A percentile compares a stretch with the other conserved stretches of the same genome.
phyloP scores from a whole-genome alignment of 1,140 invertebrate species.

The Pseudomyrmex flavicornis region DNA sequence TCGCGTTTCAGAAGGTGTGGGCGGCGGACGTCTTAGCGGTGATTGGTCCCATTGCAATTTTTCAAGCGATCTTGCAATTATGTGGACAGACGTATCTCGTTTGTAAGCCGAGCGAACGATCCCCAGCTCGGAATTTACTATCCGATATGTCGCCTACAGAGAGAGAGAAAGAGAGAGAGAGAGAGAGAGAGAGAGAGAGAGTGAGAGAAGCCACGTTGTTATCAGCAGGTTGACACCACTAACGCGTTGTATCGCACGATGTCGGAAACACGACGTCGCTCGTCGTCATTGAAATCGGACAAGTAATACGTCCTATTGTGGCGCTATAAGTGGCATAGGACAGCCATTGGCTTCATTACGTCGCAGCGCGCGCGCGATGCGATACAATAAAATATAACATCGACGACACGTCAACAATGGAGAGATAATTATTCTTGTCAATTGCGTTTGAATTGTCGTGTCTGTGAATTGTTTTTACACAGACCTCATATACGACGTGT shows the following conservation, averaged over 20 bases:
- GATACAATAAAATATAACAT: conserved; percentile 6
- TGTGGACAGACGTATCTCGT: conserved; percentile 42
- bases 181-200: too few species aligned
- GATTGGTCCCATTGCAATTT: conserved; percentile 32
- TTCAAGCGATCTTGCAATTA: conserved; percentile 47
- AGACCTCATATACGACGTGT: neutral
- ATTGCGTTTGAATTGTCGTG: conserved; percentile 14
- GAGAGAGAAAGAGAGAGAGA: too few species aligned
- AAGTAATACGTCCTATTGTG: conserved; percentile 21
- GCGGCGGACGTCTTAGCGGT: neutral
- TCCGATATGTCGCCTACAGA: conserved; percentile 14
- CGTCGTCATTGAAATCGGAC: conserved; percentile 47
- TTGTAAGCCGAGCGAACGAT: neutral
- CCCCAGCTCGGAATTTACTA: neutral
- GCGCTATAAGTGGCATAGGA: conserved; percentile 5
- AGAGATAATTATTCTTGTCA: neutral
- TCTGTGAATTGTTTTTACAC: neutral
- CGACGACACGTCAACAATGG: neutral
- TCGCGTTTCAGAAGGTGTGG: neutral
- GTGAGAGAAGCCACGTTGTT: neutral
- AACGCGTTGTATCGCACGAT: conserved; percentile 21
- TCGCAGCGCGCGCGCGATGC: neutral
- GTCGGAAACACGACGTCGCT: neutral
- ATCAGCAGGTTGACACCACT: conserved; percentile 33
- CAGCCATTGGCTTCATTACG: neutral